phyloP scores from a whole-genome alignment of 2,797 vertebrate species.

The Acanthiza pusilla region DNA sequence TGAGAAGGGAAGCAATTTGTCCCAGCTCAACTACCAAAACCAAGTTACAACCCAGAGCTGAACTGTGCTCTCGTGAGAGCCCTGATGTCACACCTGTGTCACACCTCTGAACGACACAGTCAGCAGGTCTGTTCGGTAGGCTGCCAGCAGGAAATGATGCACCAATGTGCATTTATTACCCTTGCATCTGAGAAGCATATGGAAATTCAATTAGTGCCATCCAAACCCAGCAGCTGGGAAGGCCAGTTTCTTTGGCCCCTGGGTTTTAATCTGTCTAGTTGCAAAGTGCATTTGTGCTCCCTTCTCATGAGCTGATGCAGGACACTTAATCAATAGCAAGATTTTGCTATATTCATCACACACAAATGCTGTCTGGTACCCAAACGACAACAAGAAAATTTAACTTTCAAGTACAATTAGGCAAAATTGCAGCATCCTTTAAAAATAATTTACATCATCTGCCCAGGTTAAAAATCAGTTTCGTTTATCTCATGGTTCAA shows the following conservation, averaged over 20 bases:
- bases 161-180: neutral
- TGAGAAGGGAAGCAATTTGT: neutral
- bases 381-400: neutral
- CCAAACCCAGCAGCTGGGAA: neutral
- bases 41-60: neutral
- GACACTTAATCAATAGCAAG: neutral
- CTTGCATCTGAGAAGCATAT: neutral
- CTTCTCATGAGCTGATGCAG: neutral
- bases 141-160: neutral
- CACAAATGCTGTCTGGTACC: neutral
- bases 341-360: neutral
- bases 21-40: neutral
- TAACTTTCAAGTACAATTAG: neutral
- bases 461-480: neutral
- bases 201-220: neutral
- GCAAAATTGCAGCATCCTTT: neutral
- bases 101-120: neutral
- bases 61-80: neutral
- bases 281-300: neutral
- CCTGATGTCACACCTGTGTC: neutral
- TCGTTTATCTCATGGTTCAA: neutral
- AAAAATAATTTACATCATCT: neutral
- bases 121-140: fast-evolving
- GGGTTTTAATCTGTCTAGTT: neutral
- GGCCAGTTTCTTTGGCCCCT: neutral